Base-by-base conservation (phyloP, 2,888 invertebrate species). In the Drosophila lutescens region DNA sequence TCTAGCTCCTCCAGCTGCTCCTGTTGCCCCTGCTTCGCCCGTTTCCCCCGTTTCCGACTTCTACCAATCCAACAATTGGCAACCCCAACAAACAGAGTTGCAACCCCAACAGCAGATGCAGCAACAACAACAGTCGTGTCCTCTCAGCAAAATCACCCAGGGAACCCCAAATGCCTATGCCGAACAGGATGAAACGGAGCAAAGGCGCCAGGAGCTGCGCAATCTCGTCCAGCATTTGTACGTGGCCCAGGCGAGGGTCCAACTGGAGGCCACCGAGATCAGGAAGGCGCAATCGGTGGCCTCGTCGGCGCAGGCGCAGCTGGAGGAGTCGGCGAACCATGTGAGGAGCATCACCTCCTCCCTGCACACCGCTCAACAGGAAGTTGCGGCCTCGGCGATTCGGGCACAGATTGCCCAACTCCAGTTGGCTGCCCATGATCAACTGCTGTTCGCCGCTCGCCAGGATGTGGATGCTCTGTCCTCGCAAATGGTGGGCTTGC, bases 391-490 rank as follows among this genome's bases (percentile, higher is more conserved):
- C 2, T 88, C 91, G 4, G 92, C 92, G 0, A 90, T 92, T 36
- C 86, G 92, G 3, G 92, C 92, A 0, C 92, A 92, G 78, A 91
- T 91, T 0, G 92, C 92, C 0, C 92, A 92, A 60, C 71, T 92
- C 3, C 92, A 92, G 77, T 67, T 92, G 60, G 92, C 92, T 3
- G 92, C 92, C 0, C 92, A 92, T 56, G 92, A 92, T 74, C 92
- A 92, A 67, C 71, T 92, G 38, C 68, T 92, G 6, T 92, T 92
- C 60, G 92, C 92, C 0, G 92, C 92, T 4, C 88, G 92, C 1
- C 92, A 92, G 79, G 91, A 91, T 58, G 92, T 92, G 17, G 92
- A 92, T 50, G 90, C 92, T 1, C 51, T 92, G 0, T 92, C 92
- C 10, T 91, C 92, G 2, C 92, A 92, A 77, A 91, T 92, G 79